These are phyloP conservation scores for Nestor notabilis DNA, from an alignment of 2,113 vertebrate genomes.

Conservation along the genomic window DNA sequence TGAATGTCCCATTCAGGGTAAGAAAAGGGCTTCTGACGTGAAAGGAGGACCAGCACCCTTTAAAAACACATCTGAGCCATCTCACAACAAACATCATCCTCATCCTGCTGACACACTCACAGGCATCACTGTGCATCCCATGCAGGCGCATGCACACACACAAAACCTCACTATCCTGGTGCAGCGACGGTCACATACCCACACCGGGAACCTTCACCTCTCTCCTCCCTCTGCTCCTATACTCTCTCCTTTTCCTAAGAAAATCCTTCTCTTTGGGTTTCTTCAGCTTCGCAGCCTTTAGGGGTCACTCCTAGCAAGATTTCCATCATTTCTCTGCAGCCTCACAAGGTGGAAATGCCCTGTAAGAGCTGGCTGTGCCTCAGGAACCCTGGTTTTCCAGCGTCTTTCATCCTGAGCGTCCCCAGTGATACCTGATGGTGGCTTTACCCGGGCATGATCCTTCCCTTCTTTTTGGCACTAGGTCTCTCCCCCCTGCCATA, in stretches of 20 bases:
- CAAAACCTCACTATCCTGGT: fast-evolving
- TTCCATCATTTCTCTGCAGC: conserved; percentile 2
- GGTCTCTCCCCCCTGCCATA: neutral
- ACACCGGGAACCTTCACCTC: fast-evolving
- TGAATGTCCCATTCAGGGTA: fast-evolving
- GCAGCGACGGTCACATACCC: fast-evolving
- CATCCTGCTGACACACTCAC: neutral
- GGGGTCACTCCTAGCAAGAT: conserved; percentile 62
- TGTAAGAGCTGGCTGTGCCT: fast-evolving
- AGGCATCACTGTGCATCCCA: neutral
- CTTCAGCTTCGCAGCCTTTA: conserved; percentile 45
- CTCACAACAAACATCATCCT: neutral
- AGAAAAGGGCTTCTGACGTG: neutral
- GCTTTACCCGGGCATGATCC: neutral
- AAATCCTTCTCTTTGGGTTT: neutral
- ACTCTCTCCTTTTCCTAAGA: neutral
- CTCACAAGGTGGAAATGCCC: neutral
- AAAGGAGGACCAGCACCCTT: neutral
- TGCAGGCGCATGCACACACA: fast-evolving
- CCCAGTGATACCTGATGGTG: neutral
- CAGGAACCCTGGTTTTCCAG: neutral
- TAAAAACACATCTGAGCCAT: neutral
- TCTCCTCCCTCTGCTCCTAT: neutral
- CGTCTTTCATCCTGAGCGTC: fast-evolving
- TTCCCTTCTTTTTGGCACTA: neutral